Percentiles rank a stretch among this genome's conserved stretches.
These are phyloP conservation scores for Nannoperca australis DNA, from an alignment of 2,797 vertebrate species.

Conservation along the genomic window DNA sequence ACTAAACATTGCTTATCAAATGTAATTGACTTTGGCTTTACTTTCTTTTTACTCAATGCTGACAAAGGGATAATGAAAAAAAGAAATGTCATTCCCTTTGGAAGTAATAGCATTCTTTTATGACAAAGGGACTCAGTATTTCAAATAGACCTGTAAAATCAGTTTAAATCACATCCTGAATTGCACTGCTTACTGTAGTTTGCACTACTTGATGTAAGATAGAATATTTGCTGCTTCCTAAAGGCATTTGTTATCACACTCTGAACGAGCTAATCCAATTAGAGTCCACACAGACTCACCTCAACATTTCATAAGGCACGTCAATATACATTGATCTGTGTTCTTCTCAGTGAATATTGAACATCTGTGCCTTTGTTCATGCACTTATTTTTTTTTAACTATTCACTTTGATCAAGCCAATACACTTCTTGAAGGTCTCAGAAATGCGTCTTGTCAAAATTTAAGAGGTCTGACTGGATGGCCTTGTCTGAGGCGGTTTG, in stretches of 20 bases:
- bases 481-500: slow-evolving; percentile 64
- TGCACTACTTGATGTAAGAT: slow-evolving; percentile 7
- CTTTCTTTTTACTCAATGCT: slow-evolving; percentile 90
- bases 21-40: slow-evolving; percentile 99
- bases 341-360: slow-evolving; percentile 32
- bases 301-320: slow-evolving; percentile 40
- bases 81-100: slow-evolving; percentile 61
- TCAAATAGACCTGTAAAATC: slow-evolving; percentile 40
- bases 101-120: slow-evolving; percentile 57
- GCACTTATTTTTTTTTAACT: slow-evolving; percentile 6
- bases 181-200: slow-evolving; percentile 23
- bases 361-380: slow-evolving; percentile 34
- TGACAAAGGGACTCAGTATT: slow-evolving; percentile 51
- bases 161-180: slow-evolving; percentile 45
- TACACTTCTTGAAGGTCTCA: slow-evolving; percentile 52
- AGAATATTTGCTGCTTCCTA: slow-evolving; percentile 19
- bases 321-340: slow-evolving; percentile 57
- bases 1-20: slow-evolving; percentile 99
- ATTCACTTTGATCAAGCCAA: slow-evolving; percentile 59
- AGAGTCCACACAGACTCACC: slow-evolving; percentile 34
- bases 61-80: slow-evolving; percentile 65
- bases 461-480: slow-evolving; percentile 54
- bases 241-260: slow-evolving; percentile 30
- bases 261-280: slow-evolving; percentile 37
- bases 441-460: slow-evolving; percentile 54